Base-by-base conservation (phyloP, 2,113 vertebrate species). In the Morone chrysops region DNA sequence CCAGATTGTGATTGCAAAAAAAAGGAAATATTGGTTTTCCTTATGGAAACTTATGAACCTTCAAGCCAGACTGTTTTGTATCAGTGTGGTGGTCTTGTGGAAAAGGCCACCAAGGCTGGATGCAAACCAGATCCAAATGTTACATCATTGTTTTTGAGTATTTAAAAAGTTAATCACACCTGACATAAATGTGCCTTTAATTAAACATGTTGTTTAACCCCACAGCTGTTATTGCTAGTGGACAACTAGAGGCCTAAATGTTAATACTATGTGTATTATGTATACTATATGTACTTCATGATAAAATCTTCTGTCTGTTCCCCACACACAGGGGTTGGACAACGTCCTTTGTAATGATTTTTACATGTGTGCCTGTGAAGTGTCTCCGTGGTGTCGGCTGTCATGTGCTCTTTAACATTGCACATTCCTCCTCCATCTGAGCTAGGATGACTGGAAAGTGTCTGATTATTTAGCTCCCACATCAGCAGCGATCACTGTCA, bases 391-490 rank as follows among this genome's bases (percentile, higher is more conserved):
- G 43, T 80, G 78, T 78, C 36, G n/a, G 36, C 59, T 41, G 45
- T 45, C 74, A 59, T 11, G 20, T 47, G 50, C 54, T 63, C 56
- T 47, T 62, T 53, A 18, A 10, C 16, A 22, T 51, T 38, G 59
- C 0, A 31, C 70, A 43, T 77, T 82, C 68, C 72, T 74, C 60
- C 40, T 67, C 43, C 47, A 31, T 89, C 73, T 81, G 75, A 76
- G 36, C 43, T 38, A 40, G 84, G 89, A 82, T 86, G 84, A 91
- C 89, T 89, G 90, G 80, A 89, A 87, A 85, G 65, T 88, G 82
- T 93, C 81, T 22, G 83, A 82, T 89, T 90, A 67, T 84, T 75
- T 69, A 38, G 22, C 61, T 59, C 70, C 1, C 69, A 78, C 77
- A 54, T 89, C 90, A 84, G 80, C 84, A 73, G 56, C 16, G 62